Conservation (phyloP, 2,113 vertebrate species). For the Suncus etruscus region DNA sequence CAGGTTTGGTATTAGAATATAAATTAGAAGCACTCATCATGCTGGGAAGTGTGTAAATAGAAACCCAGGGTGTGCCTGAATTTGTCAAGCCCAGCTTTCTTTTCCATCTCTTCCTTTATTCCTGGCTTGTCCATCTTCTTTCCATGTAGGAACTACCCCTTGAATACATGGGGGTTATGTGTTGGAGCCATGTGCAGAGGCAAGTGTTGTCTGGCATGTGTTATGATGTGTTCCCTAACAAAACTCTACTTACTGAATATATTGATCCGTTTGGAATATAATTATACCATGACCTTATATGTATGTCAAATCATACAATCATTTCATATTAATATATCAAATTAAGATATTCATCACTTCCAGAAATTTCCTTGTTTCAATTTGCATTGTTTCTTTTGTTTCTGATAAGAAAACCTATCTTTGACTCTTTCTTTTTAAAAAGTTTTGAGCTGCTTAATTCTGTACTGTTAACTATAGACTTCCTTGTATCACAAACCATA, state of each 20-base stretch:
- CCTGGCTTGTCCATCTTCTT: no score
- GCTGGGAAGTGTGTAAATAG: no score
- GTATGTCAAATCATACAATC: no score
- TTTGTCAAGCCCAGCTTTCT: no score
- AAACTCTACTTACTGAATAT: not conserved
- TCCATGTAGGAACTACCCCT: no score
- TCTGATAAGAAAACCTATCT: not conserved
- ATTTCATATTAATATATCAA: not conserved
- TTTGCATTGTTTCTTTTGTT: not conserved
- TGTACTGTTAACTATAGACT: not conserved
- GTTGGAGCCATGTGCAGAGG: not conserved
- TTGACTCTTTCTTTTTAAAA: not conserved
- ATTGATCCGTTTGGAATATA: not conserved
- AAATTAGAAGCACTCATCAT: no score
- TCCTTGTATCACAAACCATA: not conserved
- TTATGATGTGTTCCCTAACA: not conserved
- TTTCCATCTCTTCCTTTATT: no score
- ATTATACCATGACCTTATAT: not conserved
- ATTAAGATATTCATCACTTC: not conserved
- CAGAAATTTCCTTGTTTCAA: not conserved
- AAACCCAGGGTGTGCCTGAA: no score
- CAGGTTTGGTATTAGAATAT: no score
- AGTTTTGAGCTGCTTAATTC: not conserved
- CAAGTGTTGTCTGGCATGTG: no score
- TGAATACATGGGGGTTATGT: not conserved